phyloP scores from a whole-genome alignment of 2,888 invertebrate species.

The Rapana venosa region DNA sequence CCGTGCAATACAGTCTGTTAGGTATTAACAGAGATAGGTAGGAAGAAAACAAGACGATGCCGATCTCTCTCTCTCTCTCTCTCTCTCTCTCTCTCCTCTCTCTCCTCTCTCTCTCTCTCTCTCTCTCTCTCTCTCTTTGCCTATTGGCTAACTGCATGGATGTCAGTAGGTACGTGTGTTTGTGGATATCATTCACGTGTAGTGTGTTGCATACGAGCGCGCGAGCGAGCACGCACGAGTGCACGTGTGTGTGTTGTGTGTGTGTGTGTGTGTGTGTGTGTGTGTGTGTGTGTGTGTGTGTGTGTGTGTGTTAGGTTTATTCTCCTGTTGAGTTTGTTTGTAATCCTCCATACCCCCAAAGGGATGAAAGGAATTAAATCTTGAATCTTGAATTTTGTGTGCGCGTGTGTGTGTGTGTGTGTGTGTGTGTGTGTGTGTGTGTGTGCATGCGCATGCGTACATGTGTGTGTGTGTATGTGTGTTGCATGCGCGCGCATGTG shows the following conservation, averaged over 20 bases:
- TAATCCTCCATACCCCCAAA: too few species aligned
- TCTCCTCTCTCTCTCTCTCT: neutral
- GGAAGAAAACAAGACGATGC: too few species aligned
- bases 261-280: neutral
- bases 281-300: slow-evolving; percentile 15
- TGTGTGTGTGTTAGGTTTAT: too few species aligned
- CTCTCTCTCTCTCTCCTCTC: too few species aligned
- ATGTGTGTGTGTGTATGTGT: neutral
- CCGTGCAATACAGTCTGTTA: too few species aligned
- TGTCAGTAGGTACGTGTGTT: neutral
- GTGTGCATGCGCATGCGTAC: slow-evolving; percentile 9
- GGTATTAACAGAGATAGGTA: too few species aligned
- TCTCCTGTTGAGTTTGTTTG: too few species aligned
- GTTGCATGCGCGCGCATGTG: neutral
- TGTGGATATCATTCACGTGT: neutral
- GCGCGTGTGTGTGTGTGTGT: neutral
- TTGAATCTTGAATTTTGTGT: too few species aligned
- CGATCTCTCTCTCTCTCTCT: too few species aligned
- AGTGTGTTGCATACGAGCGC: neutral
- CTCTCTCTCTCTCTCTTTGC: neutral
- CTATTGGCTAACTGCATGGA: neutral
- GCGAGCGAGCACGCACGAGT: neutral
- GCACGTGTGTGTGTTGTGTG: neutral
- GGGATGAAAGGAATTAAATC: too few species aligned
- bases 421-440: slow-evolving; percentile 15